Evolutionary conservation across 1,140 invertebrate genomes (phyloP).

Genomic region (Magallana ariakensis): DNA sequence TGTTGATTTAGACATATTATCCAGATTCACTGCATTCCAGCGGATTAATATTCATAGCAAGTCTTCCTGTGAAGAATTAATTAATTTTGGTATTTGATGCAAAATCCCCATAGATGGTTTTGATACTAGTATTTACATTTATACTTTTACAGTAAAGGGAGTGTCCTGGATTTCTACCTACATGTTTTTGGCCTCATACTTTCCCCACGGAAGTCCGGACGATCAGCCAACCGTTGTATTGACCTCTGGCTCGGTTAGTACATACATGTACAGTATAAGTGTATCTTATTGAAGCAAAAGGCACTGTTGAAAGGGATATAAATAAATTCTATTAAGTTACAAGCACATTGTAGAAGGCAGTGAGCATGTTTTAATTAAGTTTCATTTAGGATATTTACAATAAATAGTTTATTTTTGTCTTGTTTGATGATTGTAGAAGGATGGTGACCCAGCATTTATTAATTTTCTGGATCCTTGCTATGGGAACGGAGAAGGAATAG

Average conservation of each 20-base stretch:
- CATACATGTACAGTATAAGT: slow-evolving; percentile 61
- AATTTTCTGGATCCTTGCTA: slow-evolving; percentile 91
- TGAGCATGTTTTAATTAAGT: neutral
- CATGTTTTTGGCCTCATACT: slow-evolving; percentile 86
- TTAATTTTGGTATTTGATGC: no score
- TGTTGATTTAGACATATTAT: no score
- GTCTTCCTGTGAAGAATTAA: no score
- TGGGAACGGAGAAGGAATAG: slow-evolving; percentile 84
- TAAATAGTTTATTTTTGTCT: no score
- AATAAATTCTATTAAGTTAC: no score
- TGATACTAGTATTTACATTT: no score
- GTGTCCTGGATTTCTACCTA: slow-evolving; percentile 87
- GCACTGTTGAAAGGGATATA: no score
- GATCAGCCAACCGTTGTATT: slow-evolving; percentile 72
- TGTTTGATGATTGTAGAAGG: slow-evolving; percentile 82
- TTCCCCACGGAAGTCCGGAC: slow-evolving; percentile 65
- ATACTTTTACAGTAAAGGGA: slow-evolving; percentile 79
- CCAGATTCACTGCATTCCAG: no score
- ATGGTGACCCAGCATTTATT: slow-evolving; percentile 82
- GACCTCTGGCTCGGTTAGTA: slow-evolving; percentile 78
- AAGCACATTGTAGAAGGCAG: no score
- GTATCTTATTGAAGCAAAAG: neutral
- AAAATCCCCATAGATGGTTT: no score
- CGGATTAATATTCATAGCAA: no score
- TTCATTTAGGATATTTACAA: no score